Percentiles rank a stretch among this genome's conserved stretches.
phyloP scores from a whole-genome alignment of 2,113 vertebrate genomes.

The Aegotheles bennettii region DNA sequence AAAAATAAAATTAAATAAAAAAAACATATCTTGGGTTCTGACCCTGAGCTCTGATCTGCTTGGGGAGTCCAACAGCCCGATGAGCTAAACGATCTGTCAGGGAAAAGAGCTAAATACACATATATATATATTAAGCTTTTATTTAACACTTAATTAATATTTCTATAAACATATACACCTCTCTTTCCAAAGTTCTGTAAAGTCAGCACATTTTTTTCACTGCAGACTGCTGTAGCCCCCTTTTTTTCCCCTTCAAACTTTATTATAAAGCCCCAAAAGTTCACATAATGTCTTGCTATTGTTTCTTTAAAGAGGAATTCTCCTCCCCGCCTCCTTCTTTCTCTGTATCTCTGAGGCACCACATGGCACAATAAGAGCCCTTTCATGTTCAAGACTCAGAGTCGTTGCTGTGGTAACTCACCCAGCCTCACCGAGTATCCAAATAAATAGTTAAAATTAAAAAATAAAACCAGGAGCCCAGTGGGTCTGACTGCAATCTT shows the following conservation, averaged over 20 bases:
- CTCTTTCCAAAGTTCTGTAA: neutral
- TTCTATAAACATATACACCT: neutral
- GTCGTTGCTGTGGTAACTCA: constrained; percentile 72
- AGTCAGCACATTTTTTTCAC: neutral
- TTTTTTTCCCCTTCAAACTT: neutral
- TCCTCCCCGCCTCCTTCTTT: constrained; percentile 56
- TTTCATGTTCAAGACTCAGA: constrained; percentile 45
- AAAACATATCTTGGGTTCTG: neutral
- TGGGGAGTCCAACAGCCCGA: neutral
- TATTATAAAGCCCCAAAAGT: neutral
- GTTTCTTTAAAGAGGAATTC: constrained; percentile 60
- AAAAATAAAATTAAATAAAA: neutral
- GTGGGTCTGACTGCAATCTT: neutral
- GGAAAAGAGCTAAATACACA: neutral
- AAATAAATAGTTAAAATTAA: constrained; percentile 52
- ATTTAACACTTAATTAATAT: neutral
- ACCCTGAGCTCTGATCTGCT: neutral
- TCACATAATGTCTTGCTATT: constrained; percentile 23
- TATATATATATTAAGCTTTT: neutral
- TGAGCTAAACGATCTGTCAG: neutral
- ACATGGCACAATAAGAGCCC: constrained; percentile 55
- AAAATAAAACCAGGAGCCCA: neutral
- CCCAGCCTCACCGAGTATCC: constrained; percentile 32
- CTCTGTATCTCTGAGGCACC: constrained; percentile 55
- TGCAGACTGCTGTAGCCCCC: neutral